phyloP scores from a whole-genome alignment of 2,797 vertebrate species.

The Acanthis flammea region DNA sequence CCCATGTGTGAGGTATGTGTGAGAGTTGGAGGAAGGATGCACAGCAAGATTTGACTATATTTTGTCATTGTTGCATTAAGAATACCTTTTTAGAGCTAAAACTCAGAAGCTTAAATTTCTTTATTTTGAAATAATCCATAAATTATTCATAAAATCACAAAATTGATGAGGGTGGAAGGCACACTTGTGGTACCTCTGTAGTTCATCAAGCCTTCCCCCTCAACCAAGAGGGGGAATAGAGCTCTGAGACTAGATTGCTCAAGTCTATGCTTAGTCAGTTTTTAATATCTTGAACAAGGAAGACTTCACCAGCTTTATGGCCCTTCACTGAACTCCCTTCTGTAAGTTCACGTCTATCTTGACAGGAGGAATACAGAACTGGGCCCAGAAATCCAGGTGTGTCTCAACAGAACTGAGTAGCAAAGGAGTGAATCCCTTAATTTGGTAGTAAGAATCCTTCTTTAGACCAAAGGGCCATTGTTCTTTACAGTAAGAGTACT shows the following conservation, averaged over 20 bases:
- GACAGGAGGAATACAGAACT: neutral
- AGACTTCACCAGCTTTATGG: rapidly evolving
- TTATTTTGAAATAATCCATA: neutral
- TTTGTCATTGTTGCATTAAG: neutral
- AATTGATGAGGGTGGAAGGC: neutral
- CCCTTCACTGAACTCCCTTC: rapidly evolving
- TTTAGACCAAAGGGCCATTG: rapidly evolving
- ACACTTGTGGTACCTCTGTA: neutral
- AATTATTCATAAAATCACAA: neutral
- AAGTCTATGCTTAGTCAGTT: neutral
- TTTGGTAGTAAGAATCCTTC: neutral
- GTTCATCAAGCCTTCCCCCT: neutral
- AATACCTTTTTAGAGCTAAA: neutral
- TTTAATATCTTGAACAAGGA: neutral
- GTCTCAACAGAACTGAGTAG: neutral
- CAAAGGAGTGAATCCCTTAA: neutral
- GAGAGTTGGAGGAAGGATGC: neutral
- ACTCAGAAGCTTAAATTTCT: neutral
- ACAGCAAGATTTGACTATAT: neutral
- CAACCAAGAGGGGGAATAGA: neutral
- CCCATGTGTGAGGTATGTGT: neutral
- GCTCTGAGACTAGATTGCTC: neutral
- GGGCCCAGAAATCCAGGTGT: neutral
- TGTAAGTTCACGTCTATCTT: neutral
- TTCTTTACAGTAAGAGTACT: neutral